Conservation (phyloP, 2,888 invertebrate genomes). For the Antitype chi region DNA sequence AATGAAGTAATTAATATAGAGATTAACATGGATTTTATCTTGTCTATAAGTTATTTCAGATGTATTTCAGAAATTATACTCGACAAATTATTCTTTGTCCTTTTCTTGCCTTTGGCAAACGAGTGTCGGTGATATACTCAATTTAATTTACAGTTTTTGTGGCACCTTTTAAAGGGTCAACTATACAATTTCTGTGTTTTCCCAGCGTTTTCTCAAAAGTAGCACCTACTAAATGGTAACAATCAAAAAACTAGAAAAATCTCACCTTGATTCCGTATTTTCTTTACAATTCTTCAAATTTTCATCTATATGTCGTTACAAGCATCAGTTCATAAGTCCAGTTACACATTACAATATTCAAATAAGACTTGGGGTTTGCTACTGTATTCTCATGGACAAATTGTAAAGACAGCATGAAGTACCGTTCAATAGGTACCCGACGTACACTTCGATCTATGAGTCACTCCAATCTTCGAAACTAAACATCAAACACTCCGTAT, state of each 20-base stretch:
- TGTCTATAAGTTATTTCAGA: not conserved
- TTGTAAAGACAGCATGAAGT: not conserved
- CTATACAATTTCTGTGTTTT: not conserved
- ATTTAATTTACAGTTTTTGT: constrained; percentile 32
- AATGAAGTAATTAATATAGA: constrained; percentile 23
- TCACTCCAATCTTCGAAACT: constrained; percentile 26
- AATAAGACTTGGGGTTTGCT: constrained; percentile 4
- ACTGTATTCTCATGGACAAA: constrained; percentile 10
- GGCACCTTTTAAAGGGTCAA: constrained; percentile 41
- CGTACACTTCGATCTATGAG: not conserved
- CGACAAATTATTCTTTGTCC: not conserved
- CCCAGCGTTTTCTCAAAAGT: constrained; percentile 11
- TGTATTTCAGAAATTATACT: not conserved
- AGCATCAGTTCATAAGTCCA: not conserved
- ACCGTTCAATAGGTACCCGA: not conserved
- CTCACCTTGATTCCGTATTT: constrained; percentile 5
- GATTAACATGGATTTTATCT: not conserved
- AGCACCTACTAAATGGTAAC: constrained; percentile 27
- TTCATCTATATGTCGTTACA: not conserved
- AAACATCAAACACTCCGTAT: constrained; percentile 30
- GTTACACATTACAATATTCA: constrained; percentile 1
- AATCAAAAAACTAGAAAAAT: constrained; percentile 9
- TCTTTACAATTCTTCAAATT: not conserved
- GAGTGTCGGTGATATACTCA: not conserved
- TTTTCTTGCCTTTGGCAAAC: constrained; percentile 18